A percentile compares a stretch with the other conserved stretches of the same genome.
phyloP scores from a whole-genome alignment of 1,140 invertebrate genomes.

The Acromyrmex echinatior region DNA sequence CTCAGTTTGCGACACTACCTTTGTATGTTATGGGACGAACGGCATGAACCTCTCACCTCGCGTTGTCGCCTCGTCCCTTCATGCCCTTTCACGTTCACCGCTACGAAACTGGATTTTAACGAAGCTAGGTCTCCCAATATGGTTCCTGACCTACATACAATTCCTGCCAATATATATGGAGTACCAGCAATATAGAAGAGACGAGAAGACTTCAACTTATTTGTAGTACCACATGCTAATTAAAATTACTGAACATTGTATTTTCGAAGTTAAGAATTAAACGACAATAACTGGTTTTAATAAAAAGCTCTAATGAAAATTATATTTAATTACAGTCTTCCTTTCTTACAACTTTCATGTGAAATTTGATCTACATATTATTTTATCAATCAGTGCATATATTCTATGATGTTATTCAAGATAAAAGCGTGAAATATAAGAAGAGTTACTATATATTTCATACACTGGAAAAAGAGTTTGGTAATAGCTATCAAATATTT shows the following conservation, averaged over 20 bases:
- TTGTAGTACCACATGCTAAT: not conserved
- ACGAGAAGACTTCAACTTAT: not conserved
- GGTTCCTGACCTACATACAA: conserved; percentile 34
- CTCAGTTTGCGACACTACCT: conserved; percentile 68
- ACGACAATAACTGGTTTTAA: not conserved
- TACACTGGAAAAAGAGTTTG: too few relatives aligned
- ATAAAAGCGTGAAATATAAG: not conserved
- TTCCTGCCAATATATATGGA: conserved; percentile 11
- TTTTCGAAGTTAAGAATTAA: not conserved
- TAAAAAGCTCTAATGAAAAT: conserved; percentile 6
- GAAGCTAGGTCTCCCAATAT: conserved; percentile 18
- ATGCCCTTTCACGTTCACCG: conserved; percentile 7
- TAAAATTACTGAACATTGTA: not conserved
- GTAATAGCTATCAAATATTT: too few relatives aligned
- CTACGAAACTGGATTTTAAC: conserved; percentile 28
- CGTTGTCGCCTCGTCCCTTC: not conserved
- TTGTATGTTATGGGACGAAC: conserved; percentile 47
- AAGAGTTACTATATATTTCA: not conserved
- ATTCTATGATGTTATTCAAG: not conserved
- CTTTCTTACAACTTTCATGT: not conserved
- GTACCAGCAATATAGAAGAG: not conserved
- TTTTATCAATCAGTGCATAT: not conserved
- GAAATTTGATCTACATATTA: not conserved
- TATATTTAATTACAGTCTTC: not conserved
- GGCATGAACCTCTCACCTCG: not conserved